A percentile compares a stretch with the other conserved stretches of the same genome.
phyloP scores from a whole-genome alignment of 2,888 invertebrate species.

The Ophion costatus region DNA sequence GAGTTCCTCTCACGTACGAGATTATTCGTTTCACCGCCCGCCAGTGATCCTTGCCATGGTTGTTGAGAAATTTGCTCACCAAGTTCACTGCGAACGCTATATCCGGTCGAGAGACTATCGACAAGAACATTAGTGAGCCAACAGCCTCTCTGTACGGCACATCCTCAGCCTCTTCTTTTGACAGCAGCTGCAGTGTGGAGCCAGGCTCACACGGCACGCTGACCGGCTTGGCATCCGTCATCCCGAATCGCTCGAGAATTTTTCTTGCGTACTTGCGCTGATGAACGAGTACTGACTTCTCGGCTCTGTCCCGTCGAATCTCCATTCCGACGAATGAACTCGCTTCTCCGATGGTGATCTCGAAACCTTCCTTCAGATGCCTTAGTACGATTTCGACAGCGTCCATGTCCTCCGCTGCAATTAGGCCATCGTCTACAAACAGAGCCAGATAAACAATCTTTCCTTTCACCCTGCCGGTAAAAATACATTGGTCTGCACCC shows the following conservation, averaged over 20 bases:
- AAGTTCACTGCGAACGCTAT: slow-evolving; percentile 27
- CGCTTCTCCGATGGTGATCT: slow-evolving; percentile 64
- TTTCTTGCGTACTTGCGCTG: slow-evolving; percentile 62
- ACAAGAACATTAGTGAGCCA: slow-evolving; percentile 9
- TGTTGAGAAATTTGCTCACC: slow-evolving; percentile 20
- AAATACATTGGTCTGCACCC: slow-evolving; percentile 34
- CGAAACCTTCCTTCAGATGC: slow-evolving; percentile 46
- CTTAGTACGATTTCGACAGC: slow-evolving; percentile 5
- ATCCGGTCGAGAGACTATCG: slow-evolving; percentile 29
- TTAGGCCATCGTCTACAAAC: slow-evolving; percentile 56
- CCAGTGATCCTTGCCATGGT: slow-evolving; percentile 16
- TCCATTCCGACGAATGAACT: slow-evolving; percentile 60
- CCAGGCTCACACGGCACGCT: slow-evolving; percentile 58
- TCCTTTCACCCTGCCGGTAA: neutral
- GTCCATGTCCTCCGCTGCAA: slow-evolving; percentile 19
- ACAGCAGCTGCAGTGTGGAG: slow-evolving; percentile 26
- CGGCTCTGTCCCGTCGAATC: slow-evolving; percentile 59
- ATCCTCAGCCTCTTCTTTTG: slow-evolving; percentile 21
- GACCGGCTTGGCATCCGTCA: slow-evolving; percentile 53
- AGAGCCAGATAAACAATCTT: slow-evolving; percentile 36
- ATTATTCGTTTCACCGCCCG: slow-evolving; percentile 29
- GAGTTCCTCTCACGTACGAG: slow-evolving; percentile 21
- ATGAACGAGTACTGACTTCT: slow-evolving; percentile 60
- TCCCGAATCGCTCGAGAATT: slow-evolving; percentile 61
- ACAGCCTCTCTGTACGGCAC: slow-evolving; percentile 32